Evolutionary conservation across 2,888 invertebrate genomes (phyloP).

Genomic region (Acronicta alni): DNA sequence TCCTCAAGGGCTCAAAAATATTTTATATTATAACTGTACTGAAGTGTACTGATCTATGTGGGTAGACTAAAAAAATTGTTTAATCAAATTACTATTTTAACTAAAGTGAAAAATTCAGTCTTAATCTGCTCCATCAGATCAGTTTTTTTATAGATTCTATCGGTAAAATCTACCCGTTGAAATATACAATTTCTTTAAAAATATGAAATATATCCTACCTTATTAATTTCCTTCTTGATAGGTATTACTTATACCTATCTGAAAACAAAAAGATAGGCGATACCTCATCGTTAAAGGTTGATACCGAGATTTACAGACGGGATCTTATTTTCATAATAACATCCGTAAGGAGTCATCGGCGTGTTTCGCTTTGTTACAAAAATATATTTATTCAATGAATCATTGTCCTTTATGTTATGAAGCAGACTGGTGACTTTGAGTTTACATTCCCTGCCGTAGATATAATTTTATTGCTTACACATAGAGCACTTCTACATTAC

Average conservation of each 20-base stretch:
- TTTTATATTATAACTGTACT: no score
- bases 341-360: slow-evolving; percentile 4
- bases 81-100: no score
- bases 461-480: not conserved
- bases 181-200: no score
- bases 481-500: not conserved
- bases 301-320: slow-evolving; percentile 6
- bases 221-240: no score
- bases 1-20: no score
- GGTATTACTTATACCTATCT: no score
- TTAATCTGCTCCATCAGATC: no score
- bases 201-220: no score
- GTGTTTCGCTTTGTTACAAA: slow-evolving; percentile 35
- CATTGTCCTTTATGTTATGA: slow-evolving; percentile 26
- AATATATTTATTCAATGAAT: slow-evolving; percentile 34
- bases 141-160: no score
- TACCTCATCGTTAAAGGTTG: not conserved
- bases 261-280: not conserved
- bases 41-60: not conserved
- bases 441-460: slow-evolving; percentile 11
- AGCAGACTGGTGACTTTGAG: not conserved
- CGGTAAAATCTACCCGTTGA: no score
- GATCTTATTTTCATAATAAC: slow-evolving; percentile 6
- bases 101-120: no score
- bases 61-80: no score